phyloP scores from a whole-genome alignment of 2,797 vertebrate genomes.

The Eupleurogrammus muticus region DNA sequence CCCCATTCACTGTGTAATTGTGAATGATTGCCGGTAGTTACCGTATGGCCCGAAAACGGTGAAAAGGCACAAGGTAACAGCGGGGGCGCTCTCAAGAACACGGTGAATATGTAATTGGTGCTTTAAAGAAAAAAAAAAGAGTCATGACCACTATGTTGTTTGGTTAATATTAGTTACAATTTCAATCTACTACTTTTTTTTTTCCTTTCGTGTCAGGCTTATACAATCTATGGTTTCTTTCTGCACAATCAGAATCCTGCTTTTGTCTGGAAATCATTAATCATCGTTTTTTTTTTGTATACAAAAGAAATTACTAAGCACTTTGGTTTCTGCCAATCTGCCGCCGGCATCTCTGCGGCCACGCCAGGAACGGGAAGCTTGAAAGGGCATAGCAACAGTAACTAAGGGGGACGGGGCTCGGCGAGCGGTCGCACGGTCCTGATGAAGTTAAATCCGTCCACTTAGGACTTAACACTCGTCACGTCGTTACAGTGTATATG shows the following conservation, averaged over 20 bases:
- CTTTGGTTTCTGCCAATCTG: too few relatives aligned
- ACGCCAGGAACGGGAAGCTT: too few relatives aligned
- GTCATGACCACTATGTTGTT: neutral
- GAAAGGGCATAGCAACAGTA: too few relatives aligned
- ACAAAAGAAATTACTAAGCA: too few relatives aligned
- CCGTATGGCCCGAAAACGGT: neutral
- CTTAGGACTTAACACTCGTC: too few relatives aligned
- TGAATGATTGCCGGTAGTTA: constrained; percentile 49
- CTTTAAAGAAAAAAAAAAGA: constrained; percentile 1
- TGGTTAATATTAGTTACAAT: neutral
- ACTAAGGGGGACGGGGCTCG: too few relatives aligned
- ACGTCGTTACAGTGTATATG: constrained; percentile 19
- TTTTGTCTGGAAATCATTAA: too few relatives aligned
- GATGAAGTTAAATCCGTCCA: neutral
- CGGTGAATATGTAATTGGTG: constrained; percentile 16
- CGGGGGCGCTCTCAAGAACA: constrained; percentile 12
- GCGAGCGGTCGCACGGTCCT: too few relatives aligned
- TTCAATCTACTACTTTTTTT: neutral
- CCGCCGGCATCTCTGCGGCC: too few relatives aligned
- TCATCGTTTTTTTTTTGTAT: too few relatives aligned
- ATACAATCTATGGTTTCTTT: too few relatives aligned
- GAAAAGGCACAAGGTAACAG: constrained; percentile 39
- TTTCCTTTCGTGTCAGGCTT: neutral
- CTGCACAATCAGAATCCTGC: too few relatives aligned
- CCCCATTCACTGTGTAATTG: constrained; percentile 27